Evolutionary conservation across 2,113 vertebrate species (phyloP).

Genomic region (Cavia aperea): DNA sequence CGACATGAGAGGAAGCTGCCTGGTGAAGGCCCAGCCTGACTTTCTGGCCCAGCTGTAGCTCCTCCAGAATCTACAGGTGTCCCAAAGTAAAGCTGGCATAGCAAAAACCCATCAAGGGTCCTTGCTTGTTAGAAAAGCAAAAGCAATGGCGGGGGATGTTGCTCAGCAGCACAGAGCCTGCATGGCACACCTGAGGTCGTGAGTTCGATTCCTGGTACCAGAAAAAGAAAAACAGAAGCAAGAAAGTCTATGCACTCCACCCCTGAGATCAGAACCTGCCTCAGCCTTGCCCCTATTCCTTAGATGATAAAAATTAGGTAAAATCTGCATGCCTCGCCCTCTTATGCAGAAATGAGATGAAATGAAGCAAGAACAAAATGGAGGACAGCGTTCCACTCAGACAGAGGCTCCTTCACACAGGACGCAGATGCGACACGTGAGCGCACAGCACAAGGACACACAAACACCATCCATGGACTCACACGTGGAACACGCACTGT

Average conservation of each 20-base stretch:
- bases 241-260: background rate
- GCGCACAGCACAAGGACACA: background rate
- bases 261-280: background rate
- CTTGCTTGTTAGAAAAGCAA: background rate
- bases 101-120: background rate
- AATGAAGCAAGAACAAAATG: background rate
- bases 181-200: too few relatives aligned
- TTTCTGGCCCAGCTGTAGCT: background rate
- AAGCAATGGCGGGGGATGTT: background rate
- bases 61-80: background rate
- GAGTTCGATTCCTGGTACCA: too few relatives aligned
- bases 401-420: background rate
- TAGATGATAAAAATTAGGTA: background rate
- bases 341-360: background rate
- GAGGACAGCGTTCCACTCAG: background rate
- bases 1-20: background rate
- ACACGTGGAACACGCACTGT: accelerated
- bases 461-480: background rate
- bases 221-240: background rate
- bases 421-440: background rate
- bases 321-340: background rate
- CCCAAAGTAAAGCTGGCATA: background rate
- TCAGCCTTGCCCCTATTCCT: background rate
- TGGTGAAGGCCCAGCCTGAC: background rate
- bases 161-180: too few relatives aligned